Percentiles rank a stretch among this genome's conserved stretches.
Conservation (phyloP, 2,797 vertebrate species). For the Tarsius wallacei region DNA sequence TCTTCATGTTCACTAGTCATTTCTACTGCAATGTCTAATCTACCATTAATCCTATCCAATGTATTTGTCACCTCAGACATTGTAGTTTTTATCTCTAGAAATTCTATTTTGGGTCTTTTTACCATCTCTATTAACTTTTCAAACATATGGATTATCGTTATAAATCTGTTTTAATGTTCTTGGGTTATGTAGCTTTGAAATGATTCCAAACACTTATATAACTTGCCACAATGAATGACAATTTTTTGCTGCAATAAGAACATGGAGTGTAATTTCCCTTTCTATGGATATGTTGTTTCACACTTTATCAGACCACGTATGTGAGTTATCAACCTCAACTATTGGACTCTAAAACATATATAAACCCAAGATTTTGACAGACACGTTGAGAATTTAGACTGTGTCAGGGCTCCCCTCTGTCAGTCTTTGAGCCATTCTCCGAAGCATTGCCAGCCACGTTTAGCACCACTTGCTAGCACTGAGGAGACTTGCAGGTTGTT, state of each 20-base stretch:
- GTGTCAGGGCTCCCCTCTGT: background rate
- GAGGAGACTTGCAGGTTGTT: background rate
- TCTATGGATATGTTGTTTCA: background rate
- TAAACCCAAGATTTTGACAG: background rate
- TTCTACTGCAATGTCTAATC: background rate
- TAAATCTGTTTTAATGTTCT: slow-evolving; percentile 25
- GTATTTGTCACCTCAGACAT: slow-evolving; percentile 18
- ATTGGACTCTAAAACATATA: background rate
- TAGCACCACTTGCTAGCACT: background rate
- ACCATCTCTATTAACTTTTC: background rate
- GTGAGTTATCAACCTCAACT: background rate
- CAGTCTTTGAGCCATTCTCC: background rate
- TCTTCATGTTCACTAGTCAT: background rate
- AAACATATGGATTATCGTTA: background rate
- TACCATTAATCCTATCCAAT: slow-evolving; percentile 16
- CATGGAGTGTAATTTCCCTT: background rate
- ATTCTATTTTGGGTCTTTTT: slow-evolving; percentile 39
- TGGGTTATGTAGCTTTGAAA: background rate
- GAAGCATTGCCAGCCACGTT: background rate
- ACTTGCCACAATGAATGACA: background rate
- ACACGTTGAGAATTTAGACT: background rate
- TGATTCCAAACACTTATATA: background rate
- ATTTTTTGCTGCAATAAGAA: background rate
- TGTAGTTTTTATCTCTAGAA: slow-evolving; percentile 33
- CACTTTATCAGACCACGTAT: background rate